Base-by-base conservation (phyloP, 2,888 invertebrate species). In the Phortica okadai region DNA sequence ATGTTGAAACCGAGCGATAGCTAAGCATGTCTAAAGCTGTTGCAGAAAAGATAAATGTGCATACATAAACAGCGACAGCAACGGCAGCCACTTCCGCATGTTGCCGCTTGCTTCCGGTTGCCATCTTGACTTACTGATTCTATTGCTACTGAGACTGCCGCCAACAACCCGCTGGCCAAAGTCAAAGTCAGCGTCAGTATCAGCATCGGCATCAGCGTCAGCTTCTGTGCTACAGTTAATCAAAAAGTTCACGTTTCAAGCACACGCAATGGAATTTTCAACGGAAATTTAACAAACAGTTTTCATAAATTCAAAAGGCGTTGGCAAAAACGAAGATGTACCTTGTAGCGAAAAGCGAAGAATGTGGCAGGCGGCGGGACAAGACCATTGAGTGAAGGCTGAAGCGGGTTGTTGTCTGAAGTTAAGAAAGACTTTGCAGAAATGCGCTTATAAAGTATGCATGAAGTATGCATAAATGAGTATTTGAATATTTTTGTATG, bases 41-140 rank as follows among this genome's bases (percentile, higher is more conserved):
- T 67, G 67, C 45, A 42, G 67, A 67, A 16, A 58, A 74, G 74
- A 76, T 69, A 70, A 78, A 77, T 77, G 77, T 79, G 78, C 78
- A 64, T 74, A 50, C 62, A 74, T 21, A 62, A 50, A 62, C 16
- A n/a, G 59, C 41, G n/a, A 21, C 42, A 67, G 62, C 16, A 10
- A 8, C 44, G 54, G 56, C 58, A 33, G 25, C 50, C 16, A 16
- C 56, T 67, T 41, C 66, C 25, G 59, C 69, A 67, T 16, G 5
- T 33, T 54, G 54, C 56, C 14, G n/a, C 16, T 45, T n/a, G 44
- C 75, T 42, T 54, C 56, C 56, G 59, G 14, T 73, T 10, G 14
- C 58, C 58, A 21, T 67, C 11, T 67, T 50, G 62, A 21, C 50
- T 72, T 50, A 14, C 14, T 33, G 33, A 33, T 33, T 4, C 33